Percentiles rank a stretch among this genome's conserved stretches.
Evolutionary conservation across 2,888 invertebrate genomes (phyloP).

Genomic region (Norana najaformis): DNA sequence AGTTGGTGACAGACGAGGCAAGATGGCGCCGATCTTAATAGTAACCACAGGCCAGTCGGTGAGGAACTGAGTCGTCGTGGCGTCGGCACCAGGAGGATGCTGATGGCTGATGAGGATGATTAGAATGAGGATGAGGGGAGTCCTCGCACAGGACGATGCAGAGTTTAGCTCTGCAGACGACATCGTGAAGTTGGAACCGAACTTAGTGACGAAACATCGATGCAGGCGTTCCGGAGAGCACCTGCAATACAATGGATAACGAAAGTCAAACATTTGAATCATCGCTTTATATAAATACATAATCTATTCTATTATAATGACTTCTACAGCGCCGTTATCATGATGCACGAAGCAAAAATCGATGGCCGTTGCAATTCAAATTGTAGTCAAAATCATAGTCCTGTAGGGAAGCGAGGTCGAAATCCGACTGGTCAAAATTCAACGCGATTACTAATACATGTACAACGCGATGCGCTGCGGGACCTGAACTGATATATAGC

Average conservation of each 20-base stretch:
- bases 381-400: too few relatives aligned
- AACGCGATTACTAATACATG: too few relatives aligned
- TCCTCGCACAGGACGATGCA: background rate
- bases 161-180: background rate
- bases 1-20: slow-evolving; percentile 25
- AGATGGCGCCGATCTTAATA: slow-evolving; percentile 26
- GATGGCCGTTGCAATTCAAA: too few relatives aligned
- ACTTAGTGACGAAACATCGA: background rate
- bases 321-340: too few relatives aligned
- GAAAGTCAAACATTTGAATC: background rate
- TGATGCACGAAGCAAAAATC: too few relatives aligned
- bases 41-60: too few relatives aligned
- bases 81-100: background rate
- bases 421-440: too few relatives aligned
- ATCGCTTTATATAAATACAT: too few relatives aligned
- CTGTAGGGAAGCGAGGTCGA: too few relatives aligned
- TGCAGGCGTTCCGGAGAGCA: background rate
- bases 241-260: background rate
- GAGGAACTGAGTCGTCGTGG: background rate
- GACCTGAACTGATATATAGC: too few relatives aligned
- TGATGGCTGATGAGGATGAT: background rate
- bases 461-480: too few relatives aligned
- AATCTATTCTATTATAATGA: too few relatives aligned
- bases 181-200: background rate
- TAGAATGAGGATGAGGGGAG: background rate